phyloP scores from a whole-genome alignment of 92 coral and sea anemone species.

The Parazoanthus swiftii region DNA sequence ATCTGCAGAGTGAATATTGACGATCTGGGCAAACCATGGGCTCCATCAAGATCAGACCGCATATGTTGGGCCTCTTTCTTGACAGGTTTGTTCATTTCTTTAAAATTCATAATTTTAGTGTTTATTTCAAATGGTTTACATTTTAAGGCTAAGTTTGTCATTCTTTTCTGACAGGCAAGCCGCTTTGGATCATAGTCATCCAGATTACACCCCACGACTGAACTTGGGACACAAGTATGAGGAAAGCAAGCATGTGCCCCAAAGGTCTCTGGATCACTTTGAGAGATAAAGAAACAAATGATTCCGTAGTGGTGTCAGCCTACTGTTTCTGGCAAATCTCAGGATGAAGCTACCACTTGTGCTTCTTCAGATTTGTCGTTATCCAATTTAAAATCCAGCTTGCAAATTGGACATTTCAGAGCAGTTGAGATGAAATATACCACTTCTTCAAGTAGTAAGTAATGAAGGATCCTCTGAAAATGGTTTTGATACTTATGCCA shows the following conservation, averaged over 20 bases:
- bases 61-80: conserved; percentile 25
- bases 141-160: no score
- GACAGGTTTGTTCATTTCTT: conserved; percentile 16
- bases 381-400: conserved; percentile 12
- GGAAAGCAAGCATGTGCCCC: conserved; percentile 15
- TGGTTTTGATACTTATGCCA: conserved; percentile 13
- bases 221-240: not conserved
- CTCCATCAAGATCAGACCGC: conserved; percentile 20
- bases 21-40: conserved; percentile 15
- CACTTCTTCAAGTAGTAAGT: not conserved
- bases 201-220: no score
- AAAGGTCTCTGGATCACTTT: conserved; percentile 8
- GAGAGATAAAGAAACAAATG: not conserved
- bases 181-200: no score
- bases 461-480: conserved; percentile 9
- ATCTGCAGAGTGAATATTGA: conserved; percentile 14
- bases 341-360: conserved; percentile 22
- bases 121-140: not conserved
- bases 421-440: no score
- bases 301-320: not conserved
- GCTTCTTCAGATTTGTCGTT: conserved; percentile 17
- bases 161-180: no score
- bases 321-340: conserved; percentile 16
- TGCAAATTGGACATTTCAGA: not conserved
- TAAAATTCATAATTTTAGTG: conserved; percentile 6